A percentile compares a stretch with the other conserved stretches of the same genome.
Conservation (phyloP, 2,888 invertebrate genomes). For the Yponomeuta malinellus region DNA sequence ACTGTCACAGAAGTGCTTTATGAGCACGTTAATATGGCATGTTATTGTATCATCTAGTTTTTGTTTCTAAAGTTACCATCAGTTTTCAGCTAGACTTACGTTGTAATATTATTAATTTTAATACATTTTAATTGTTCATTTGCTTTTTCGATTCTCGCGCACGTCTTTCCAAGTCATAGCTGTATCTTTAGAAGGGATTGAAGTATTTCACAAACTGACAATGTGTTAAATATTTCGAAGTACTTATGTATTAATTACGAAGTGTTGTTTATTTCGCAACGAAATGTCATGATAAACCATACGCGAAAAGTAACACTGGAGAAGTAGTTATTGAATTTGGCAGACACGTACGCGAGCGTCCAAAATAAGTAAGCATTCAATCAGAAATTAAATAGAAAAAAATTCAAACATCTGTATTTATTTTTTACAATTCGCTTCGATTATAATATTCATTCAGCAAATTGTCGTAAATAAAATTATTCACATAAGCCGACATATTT, state of each 20-base stretch:
- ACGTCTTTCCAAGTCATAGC: neutral
- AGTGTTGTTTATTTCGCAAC: no score
- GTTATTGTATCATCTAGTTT: constrained; percentile 42
- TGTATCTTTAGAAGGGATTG: neutral
- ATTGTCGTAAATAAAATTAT: neutral
- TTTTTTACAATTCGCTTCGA: neutral
- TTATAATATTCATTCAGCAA: neutral
- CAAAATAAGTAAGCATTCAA: neutral
- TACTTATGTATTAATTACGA: no score
- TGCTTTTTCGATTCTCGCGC: constrained; percentile 4
- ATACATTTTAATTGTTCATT: constrained; percentile 19
- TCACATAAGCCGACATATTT: neutral
- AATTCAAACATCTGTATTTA: neutral
- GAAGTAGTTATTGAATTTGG: neutral
- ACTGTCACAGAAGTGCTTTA: neutral
- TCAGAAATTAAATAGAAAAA: neutral
- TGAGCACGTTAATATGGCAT: neutral
- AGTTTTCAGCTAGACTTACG: constrained; percentile 70
- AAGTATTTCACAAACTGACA: no score
- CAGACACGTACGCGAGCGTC: neutral
- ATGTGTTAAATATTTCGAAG: no score
- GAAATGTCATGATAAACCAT: neutral
- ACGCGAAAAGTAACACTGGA: neutral
- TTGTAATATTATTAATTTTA: constrained; percentile 47
- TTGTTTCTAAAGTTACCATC: constrained; percentile 72